Evolutionary conservation across 2,797 vertebrate species (phyloP).

Genomic region (Girardinus metallicus): DNA sequence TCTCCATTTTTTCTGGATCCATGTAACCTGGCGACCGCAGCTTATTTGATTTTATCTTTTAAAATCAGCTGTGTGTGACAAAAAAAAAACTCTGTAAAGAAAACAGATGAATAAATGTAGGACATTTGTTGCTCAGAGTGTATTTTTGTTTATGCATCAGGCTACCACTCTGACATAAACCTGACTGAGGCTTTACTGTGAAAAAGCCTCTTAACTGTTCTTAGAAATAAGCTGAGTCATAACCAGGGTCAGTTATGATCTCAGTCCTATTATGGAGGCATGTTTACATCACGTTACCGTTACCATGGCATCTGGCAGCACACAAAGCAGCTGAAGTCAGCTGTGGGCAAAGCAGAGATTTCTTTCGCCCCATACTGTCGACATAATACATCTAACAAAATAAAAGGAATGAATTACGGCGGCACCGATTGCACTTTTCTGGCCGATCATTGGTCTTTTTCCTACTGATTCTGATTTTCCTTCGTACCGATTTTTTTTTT

Average conservation of each 20-base stretch:
- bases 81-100: not conserved
- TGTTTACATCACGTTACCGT: constrained; percentile 3
- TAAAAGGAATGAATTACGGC: not conserved
- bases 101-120: not conserved
- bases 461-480: too few species aligned
- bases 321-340: constrained; percentile 2
- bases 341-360: not conserved
- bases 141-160: not conserved
- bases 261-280: constrained; percentile 5
- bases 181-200: not conserved
- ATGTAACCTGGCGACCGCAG: too few species aligned
- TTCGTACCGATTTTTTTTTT: too few species aligned
- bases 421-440: too few species aligned
- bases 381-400: not conserved
- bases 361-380: not conserved
- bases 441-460: too few species aligned
- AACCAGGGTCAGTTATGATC: constrained; percentile 1
- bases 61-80: not conserved
- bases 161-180: not conserved
- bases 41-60: too few species aligned
- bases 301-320: not conserved
- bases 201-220: constrained; percentile 5
- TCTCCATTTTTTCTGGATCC: not conserved
- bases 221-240: constrained; percentile 4
- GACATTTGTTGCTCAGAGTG: not conserved